Evolutionary conservation across 2,888 invertebrate genomes (phyloP).

Genomic region (Melipona bicolor): DNA sequence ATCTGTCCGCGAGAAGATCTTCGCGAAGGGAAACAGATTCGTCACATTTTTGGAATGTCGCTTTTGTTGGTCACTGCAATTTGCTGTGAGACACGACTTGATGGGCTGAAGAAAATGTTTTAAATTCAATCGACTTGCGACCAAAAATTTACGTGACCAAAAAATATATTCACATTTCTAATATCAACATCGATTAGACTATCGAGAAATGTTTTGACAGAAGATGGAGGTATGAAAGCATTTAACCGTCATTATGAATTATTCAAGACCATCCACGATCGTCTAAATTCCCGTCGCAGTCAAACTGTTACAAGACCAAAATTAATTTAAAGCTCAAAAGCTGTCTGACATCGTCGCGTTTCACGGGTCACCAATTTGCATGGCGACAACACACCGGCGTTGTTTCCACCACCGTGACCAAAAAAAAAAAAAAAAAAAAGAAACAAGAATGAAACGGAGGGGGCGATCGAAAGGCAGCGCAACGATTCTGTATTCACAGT

Average conservation of each 20-base stretch:
- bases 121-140: not conserved
- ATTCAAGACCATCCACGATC: not conserved
- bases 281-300: not conserved
- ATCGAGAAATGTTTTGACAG: no score
- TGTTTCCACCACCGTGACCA: not conserved
- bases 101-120: not conserved
- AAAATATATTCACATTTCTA: no score
- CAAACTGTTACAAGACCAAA: not conserved
- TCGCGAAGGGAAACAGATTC: no score
- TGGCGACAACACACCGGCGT: constrained; percentile 18
- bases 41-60: not conserved
- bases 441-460: not conserved
- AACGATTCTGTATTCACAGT: constrained; percentile 52
- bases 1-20: not conserved
- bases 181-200: no score
- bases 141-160: no score
- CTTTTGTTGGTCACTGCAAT: not conserved
- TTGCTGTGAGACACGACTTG: not conserved
- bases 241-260: not conserved
- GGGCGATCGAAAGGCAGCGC: not conserved
- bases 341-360: constrained; percentile 21
- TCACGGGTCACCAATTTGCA: constrained; percentile 52
- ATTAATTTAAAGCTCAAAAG: not conserved
- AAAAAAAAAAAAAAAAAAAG: not conserved
- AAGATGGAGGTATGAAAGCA: no score